Evolutionary conservation across 2,888 invertebrate species (phyloP), one percentile per base, ranked within the genome.

Genomic region (Iselma pallidipennis): DNA sequence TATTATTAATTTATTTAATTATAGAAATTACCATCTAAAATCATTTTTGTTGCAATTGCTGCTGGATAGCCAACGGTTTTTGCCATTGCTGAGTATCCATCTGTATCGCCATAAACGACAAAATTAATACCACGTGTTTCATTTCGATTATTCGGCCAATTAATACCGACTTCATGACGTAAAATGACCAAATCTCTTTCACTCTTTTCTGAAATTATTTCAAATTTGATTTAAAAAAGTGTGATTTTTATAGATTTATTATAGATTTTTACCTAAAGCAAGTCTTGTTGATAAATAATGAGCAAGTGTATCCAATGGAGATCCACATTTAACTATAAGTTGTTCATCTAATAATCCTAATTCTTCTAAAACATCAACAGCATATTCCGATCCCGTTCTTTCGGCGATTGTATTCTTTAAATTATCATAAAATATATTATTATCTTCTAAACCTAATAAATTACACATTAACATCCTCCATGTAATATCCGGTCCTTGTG

Each of bases 1-100:
- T 19, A 23, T 37, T 48, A 48, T 48, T 14, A 21, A 33, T 12
- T 10, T 23, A 19, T 31, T 23, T 21, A 16, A 28, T n/a, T 31
- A 10, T 12, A 0, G 9, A 12, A 49, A 81, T 80, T 82, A 94
- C 97, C 98, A 81, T 97, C 96, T 12, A 99, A 84, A 64, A 99
- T 88, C 99, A 99, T 99, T 82, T 96, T 96, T 0, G 96, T 90
- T 1, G 98, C 96, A 72, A 99, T 98, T 19, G 95, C 99, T 5
- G 96, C 91, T 0, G 91, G 98, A 83, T 89, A 95, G 21, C 96
- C 96, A 7, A 96, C 96, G 7, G 94, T 93, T 75, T 92, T 89
- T 0, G 95, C 92, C 99, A 99, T 99, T 25, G 99, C 99, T 0
- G 98, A 96, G 81, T 95, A 94, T 0, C 92, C 91, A 16, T 84